Evolutionary conservation across 1,140 invertebrate species (phyloP).

Genomic region (Gonatopus flavifemur): DNA sequence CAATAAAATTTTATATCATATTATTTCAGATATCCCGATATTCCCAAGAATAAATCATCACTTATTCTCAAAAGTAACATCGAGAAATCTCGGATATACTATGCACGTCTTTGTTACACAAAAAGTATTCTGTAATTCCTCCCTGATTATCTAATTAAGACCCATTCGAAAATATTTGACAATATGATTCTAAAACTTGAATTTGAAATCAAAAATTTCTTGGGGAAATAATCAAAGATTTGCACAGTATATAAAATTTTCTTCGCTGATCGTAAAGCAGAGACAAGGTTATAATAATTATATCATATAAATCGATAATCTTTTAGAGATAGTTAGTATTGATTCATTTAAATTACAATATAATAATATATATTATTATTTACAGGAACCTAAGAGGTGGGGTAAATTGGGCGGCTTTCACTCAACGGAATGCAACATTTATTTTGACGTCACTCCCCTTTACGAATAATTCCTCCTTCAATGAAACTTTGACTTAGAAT

Average conservation of each 20-base stretch:
- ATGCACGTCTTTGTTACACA: too few species aligned
- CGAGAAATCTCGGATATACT: too few species aligned
- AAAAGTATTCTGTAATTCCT: too few species aligned
- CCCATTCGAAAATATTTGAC: too few species aligned
- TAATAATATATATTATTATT: constrained; percentile 41
- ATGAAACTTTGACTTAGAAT: neutral
- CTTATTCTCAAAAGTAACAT: too few species aligned
- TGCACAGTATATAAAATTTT: too few species aligned
- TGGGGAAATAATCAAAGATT: too few species aligned
- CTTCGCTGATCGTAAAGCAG: constrained; percentile 27
- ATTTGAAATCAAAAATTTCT: too few species aligned
- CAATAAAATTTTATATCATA: constrained; percentile 20
- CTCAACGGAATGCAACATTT: constrained; percentile 52
- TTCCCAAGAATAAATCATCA: too few species aligned
- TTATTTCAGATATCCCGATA: too few species aligned
- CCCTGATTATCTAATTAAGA: too few species aligned
- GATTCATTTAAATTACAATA: constrained; percentile 31
- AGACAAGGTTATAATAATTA: constrained; percentile 28
- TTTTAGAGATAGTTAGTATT: constrained; percentile 25
- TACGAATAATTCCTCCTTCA: constrained; percentile 6
- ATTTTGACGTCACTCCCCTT: constrained; percentile 15
- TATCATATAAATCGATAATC: constrained; percentile 21
- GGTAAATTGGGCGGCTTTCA: constrained; percentile 27
- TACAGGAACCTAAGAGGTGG: constrained; percentile 44
- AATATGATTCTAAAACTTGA: too few species aligned